Evolutionary conservation across 2,113 vertebrate species (phyloP).

Genomic region (Engraulis encrasicolus): DNA sequence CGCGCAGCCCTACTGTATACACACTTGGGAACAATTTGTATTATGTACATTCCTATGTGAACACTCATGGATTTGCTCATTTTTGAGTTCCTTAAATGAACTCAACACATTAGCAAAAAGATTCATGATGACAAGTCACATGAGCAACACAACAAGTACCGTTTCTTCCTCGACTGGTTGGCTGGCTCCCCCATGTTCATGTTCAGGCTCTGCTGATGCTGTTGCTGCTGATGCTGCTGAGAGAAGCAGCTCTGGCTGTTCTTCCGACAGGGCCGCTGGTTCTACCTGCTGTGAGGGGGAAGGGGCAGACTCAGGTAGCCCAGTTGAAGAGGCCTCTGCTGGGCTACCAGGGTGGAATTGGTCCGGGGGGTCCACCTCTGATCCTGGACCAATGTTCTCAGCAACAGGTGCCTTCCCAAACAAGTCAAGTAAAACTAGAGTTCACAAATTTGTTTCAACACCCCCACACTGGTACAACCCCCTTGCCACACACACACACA

Average conservation of each 20-base stretch:
- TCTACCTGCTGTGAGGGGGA: constrained; percentile 19
- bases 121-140: background rate
- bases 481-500: too few relatives aligned
- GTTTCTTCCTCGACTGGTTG: background rate
- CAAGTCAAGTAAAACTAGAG: background rate
- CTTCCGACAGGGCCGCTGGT: background rate
- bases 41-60: too few relatives aligned
- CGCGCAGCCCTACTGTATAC: too few relatives aligned
- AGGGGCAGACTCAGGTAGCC: background rate
- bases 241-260: background rate
- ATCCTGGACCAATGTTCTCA: constrained; percentile 57
- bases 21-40: too few relatives aligned
- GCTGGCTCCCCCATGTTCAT: background rate
- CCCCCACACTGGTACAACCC: too few relatives aligned
- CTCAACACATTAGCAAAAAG: too few relatives aligned
- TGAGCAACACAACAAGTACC: background rate
- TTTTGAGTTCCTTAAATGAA: too few relatives aligned
- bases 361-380: constrained; percentile 25
- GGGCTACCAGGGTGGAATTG: background rate
- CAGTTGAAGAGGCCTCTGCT: background rate
- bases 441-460: too few relatives aligned
- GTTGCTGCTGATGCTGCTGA: background rate
- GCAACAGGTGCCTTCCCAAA: constrained; percentile 62
- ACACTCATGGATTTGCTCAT: too few relatives aligned
- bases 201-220: background rate